Conservation (phyloP, 2,797 vertebrate genomes). For the Pseudocheirus occidentalis region DNA sequence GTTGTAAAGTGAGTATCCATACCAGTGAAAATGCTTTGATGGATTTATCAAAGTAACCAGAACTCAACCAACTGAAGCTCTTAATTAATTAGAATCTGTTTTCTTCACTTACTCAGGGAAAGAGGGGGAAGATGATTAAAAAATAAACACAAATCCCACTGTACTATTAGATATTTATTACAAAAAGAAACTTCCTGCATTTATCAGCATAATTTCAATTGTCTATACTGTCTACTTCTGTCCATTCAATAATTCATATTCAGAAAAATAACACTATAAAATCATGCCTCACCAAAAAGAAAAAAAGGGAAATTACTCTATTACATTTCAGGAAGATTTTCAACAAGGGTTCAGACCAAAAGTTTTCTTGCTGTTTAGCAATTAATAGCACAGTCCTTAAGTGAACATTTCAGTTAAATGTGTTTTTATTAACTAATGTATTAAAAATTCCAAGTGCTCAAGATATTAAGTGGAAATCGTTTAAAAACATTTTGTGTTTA, state of each 20-base stretch:
- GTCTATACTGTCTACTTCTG: background rate
- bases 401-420: background rate
- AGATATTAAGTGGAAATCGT: background rate
- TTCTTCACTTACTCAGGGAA: background rate
- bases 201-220: background rate
- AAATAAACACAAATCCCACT: background rate
- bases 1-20: background rate
- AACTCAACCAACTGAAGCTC: background rate
- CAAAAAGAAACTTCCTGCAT: background rate
- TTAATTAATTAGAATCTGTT: background rate
- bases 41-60: background rate
- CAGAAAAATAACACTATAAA: background rate
- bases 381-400: background rate
- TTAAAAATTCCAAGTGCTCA: background rate
- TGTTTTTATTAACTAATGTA: background rate
- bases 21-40: background rate
- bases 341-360: background rate
- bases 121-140: background rate
- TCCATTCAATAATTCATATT: background rate
- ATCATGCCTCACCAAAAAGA: conserved; percentile 1
- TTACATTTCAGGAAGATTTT: background rate
- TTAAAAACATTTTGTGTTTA: background rate
- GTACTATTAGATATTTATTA: background rate
- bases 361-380: background rate
- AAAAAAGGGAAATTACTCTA: background rate